phyloP scores from a whole-genome alignment of 2,797 vertebrate species.

The Buphagus erythrorhynchus region DNA sequence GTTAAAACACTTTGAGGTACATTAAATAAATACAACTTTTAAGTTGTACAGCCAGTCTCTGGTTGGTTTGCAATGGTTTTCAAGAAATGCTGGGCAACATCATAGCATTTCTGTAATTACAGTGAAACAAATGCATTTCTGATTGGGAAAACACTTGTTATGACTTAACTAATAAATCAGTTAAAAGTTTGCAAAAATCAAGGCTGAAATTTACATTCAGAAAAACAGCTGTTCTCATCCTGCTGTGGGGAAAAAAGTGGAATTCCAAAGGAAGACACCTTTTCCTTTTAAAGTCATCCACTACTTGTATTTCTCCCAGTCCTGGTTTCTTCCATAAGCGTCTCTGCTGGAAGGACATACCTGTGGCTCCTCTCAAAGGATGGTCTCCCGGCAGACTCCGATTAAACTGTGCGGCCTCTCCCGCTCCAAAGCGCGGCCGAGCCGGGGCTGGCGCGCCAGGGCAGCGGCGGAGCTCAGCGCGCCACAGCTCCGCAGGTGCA shows the following conservation, averaged over 20 bases:
- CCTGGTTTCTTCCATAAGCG: neutral
- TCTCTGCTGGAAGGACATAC: neutral
- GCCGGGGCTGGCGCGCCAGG: constrained; percentile 67
- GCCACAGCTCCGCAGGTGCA: constrained; percentile 89
- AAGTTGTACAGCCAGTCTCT: constrained; percentile 65
- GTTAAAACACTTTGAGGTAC: constrained; percentile 96
- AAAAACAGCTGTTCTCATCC: neutral
- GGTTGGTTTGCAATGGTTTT: constrained; percentile 33
- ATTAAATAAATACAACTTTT: constrained; percentile 86
- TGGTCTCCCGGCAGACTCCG: constrained; percentile 81
- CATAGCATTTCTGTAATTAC: constrained; percentile 46
- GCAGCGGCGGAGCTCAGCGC: constrained; percentile 80
- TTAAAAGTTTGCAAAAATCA: constrained; percentile 41
- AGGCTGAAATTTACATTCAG: constrained; percentile 60
- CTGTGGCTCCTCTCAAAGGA: constrained; percentile 80
- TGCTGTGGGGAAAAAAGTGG: constrained; percentile 10
- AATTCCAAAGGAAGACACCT: constrained; percentile 25
- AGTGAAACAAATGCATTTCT: constrained; percentile 3
- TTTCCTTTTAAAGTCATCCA: constrained; percentile 14
- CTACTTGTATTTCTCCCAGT: neutral
- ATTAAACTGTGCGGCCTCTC: constrained; percentile 70
- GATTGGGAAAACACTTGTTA: neutral
- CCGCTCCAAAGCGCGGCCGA: constrained; percentile 44
- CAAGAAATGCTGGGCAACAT: constrained; percentile 56
- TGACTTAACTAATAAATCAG: constrained; percentile 1